Base-by-base conservation (phyloP, 2,888 invertebrate genomes). In the Halictus ligatus region DNA sequence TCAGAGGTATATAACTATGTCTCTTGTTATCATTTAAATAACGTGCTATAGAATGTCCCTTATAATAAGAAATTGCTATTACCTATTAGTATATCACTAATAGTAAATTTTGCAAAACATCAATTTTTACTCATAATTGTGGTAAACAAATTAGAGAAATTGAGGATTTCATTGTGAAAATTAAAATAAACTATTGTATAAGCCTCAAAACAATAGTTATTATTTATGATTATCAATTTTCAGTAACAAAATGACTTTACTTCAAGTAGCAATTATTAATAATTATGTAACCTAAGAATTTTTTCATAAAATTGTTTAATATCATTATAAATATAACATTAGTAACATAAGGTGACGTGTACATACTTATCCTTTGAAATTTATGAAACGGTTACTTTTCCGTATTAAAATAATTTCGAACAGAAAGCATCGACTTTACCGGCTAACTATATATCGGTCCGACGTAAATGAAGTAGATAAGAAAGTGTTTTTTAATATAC, bases 381-480 rank as follows among this genome's bases (percentile, higher is more conserved):
- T 58, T 43, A 46, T 60, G 40, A 60, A 21, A 76, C 29, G 29
- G 75, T 54, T 40, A 40, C n/a, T 10, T 18, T 69, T 58, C 73
- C 58, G 25, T 58, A 29, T 67, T 43, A 10, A 18, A 69, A 60
- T 60, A 29, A n/a, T 74, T 81, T 29, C 54, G 64, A 5, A 35
- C 67, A 69, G 71, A 7, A 29, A 75, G 40, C 54, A 48, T 46
- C 76, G 35, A 64, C 50, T 58, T 40, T 21, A 48, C 21, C 46
- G 40, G 25, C 12, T 64, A 74, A 40, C 43, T 18, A n/a, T 54
- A 54, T 54, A 35, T 43, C 29, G 29, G n/a, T 54, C 13, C 0
- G 46, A 50, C 50, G 35, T 83, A 83, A 71, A 80, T 72, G 54
- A 50, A 73, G 1, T 7, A 48, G 1, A 46, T n/a, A 78, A 72